Percentiles rank a stretch among this genome's conserved stretches.
Conservation (phyloP, 1,140 invertebrate species). For the Pachypeltis micranthus region DNA sequence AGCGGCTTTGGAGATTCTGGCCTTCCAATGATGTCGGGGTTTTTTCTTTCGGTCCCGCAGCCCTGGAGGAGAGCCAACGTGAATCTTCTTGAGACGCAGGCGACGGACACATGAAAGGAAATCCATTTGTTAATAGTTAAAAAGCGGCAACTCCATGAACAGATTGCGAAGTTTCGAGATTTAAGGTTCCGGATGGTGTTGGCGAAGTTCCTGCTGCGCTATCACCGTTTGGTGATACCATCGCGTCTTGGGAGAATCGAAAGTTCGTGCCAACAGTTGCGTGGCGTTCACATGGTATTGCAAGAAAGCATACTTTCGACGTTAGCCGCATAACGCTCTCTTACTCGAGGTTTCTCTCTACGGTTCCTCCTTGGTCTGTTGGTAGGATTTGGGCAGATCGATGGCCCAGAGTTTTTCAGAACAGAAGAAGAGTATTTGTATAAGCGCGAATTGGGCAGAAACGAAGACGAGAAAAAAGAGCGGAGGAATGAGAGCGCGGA, state of each 20-base stretch:
- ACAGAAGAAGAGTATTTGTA: not conserved
- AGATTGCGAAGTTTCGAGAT: too few relatives aligned
- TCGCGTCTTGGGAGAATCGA: too few relatives aligned
- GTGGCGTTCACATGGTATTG: not conserved
- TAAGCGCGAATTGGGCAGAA: not conserved
- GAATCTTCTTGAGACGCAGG: too few relatives aligned
- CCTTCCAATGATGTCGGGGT: not conserved
- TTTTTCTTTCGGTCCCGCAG: not conserved
- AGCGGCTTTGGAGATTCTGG: not conserved
- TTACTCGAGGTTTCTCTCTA: not conserved
- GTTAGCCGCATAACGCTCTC: not conserved
- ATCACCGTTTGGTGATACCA: too few relatives aligned
- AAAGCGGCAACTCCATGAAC: too few relatives aligned
- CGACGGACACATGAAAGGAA: too few relatives aligned
- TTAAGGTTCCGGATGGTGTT: too few relatives aligned
- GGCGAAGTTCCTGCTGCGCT: too few relatives aligned
- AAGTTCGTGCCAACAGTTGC: too few relatives aligned
- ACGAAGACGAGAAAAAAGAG: not conserved
- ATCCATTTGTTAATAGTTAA: too few relatives aligned
- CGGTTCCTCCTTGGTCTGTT: not conserved
- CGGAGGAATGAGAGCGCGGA: not conserved
- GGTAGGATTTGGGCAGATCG: not conserved
- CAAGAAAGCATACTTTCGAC: not conserved
- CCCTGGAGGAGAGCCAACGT: too few relatives aligned
- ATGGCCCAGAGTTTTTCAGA: too few relatives aligned